Percentiles rank a stretch among this genome's conserved stretches.
These are phyloP conservation scores for Anthophora plumipes DNA, from an alignment of 2,888 invertebrate genomes.

Conservation along the genomic window DNA sequence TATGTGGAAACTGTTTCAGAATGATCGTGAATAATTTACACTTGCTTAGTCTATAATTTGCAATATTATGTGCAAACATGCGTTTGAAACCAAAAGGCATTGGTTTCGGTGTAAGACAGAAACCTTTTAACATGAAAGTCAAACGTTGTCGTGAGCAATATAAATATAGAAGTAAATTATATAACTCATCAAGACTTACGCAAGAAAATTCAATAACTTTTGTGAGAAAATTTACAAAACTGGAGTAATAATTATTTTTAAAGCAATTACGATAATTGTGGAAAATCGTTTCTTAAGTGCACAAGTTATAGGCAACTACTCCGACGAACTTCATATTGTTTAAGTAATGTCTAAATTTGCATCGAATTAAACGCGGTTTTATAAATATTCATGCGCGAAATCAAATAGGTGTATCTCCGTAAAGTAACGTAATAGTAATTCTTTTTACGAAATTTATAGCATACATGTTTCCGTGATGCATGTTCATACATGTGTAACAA, in stretches of 20 bases:
- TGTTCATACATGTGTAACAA: background rate
- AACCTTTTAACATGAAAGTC: background rate
- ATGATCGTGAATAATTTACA: slow-evolving; percentile 20
- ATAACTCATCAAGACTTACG: background rate
- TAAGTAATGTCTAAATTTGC: background rate
- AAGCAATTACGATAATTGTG: background rate
- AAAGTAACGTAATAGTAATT: background rate
- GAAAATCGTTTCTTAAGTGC: background rate
- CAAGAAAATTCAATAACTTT: background rate
- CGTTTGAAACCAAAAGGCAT: background rate
- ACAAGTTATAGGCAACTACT: background rate
- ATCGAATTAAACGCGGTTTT: background rate
- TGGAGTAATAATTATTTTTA: background rate
- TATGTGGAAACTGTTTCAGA: slow-evolving; percentile 11
- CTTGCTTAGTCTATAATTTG: background rate
- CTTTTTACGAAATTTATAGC: background rate
- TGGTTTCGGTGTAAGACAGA: background rate
- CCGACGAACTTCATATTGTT: too few species aligned
- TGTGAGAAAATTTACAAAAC: background rate
- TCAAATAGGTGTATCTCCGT: background rate
- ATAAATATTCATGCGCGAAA: background rate
- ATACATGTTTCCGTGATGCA: background rate
- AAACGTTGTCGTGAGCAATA: background rate
- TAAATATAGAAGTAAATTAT: background rate
- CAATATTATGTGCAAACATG: background rate